Evolutionary conservation across 2,113 vertebrate species (phyloP).

Genomic region (Sapayoa aenigma): DNA sequence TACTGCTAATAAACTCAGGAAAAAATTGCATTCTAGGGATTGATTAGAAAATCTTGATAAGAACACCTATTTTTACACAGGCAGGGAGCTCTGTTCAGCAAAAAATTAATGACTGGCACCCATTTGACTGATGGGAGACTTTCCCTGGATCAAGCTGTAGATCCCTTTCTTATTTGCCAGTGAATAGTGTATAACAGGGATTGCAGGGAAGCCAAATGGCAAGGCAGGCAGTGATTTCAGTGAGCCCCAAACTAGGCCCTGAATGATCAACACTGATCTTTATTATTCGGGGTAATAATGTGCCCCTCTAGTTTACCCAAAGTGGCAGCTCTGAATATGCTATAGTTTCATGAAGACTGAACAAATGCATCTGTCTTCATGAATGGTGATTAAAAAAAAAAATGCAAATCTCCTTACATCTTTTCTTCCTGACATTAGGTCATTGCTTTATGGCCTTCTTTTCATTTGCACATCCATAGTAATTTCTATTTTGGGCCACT

Average conservation of each 20-base stretch:
- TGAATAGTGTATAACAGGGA: slow-evolving; percentile 14
- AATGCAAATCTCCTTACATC: slow-evolving; percentile 74
- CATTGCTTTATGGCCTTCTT: slow-evolving; percentile 73
- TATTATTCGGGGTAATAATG: slow-evolving; percentile 68
- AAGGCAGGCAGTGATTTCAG: slow-evolving; percentile 4
- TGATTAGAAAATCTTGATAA: neutral
- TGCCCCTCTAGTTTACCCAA: slow-evolving; percentile 69
- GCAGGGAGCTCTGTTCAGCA: neutral
- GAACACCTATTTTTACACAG: slow-evolving; percentile 4
- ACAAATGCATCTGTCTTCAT: slow-evolving; percentile 68
- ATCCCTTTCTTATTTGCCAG: slow-evolving; percentile 5
- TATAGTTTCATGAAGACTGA: slow-evolving; percentile 55
- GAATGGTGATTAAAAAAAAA: slow-evolving; percentile 73
- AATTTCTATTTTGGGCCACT: slow-evolving; percentile 72
- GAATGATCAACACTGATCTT: slow-evolving; percentile 57
- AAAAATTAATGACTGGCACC: neutral
- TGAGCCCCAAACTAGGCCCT: neutral
- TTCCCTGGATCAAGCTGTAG: neutral
- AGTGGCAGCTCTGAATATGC: slow-evolving; percentile 72
- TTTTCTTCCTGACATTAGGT: slow-evolving; percentile 74
- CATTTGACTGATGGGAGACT: neutral
- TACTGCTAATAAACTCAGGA: neutral
- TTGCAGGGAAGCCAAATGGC: slow-evolving; percentile 57
- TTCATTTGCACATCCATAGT: slow-evolving; percentile 73
- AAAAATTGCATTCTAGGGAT: neutral